Evolutionary conservation across 2,113 vertebrate genomes (phyloP), one percentile per base, ranked within the genome.

Genomic region (Cynopterus brachyotis): DNA sequence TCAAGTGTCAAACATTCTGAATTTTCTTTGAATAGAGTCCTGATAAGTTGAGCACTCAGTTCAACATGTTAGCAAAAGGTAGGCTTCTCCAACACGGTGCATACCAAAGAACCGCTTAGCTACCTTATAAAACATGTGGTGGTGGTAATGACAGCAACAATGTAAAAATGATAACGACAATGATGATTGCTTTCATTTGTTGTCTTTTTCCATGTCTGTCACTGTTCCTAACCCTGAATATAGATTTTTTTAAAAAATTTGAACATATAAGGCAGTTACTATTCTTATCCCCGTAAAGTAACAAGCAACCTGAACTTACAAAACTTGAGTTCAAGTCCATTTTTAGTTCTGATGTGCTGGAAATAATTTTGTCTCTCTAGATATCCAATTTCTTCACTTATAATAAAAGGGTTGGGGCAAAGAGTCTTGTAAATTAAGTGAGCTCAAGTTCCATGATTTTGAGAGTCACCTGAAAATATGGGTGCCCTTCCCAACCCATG

Each of bases 291-390:
- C 9, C 13, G 42, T 35, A 73, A 90, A 72, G 4, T 62, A 64
- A 89, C 17, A 88, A 88, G 26, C 20, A 93, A 76, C 20, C 28
- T 82, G 28, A 91, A 92, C 10, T 37, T 50, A 86, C 9, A 91
- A 96, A 95, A 85, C 28, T 45, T 70, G 20, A 91, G 15, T 79
- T 93, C 53, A 72, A 96, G 62, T 60, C 22, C 45, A 90, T 69
- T 60, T 6, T 42, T 90, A 40, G 83, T 20, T 86, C 67, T 67
- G 32, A 62, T 79, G 42, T 62, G 32, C 35, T 87, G 11, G 6
- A 87, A 94, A 66, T 17, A 73, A 7, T 24, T 79, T 50, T 28
- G 50, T 73, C 70, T 75, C 90, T 93, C 40, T 66, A 88, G 35
- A 20, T 42, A 89, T 15, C n/a, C 26, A 35, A 28, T 57, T 64